Evolutionary conservation across 2,113 vertebrate species (phyloP), one percentile per base, ranked within the genome.

Genomic region (Maccullochella peelii): DNA sequence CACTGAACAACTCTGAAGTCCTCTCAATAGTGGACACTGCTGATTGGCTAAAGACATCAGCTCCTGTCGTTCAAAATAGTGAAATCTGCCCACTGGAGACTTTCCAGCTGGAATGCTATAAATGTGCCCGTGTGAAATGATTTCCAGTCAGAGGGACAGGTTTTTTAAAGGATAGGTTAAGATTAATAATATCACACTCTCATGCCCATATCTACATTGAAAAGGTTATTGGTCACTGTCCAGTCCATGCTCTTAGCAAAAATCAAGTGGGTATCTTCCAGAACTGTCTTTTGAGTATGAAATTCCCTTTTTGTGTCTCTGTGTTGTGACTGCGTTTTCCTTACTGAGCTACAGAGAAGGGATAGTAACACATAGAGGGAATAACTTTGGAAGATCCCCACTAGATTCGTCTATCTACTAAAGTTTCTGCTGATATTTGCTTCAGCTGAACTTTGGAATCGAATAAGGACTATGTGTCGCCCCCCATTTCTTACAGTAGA

Each of bases 41-140:
- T 57, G 79, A 73, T 20, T 61, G 54, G 68, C 15, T 73, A 30
- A 66, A 66, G 16, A 76, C 20, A 44, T 23, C 69, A 61, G n/a
- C 7, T 57, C 9, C n/a, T 72, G 11, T 27, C 49, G 23, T 78
- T 47, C 27, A 38, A 79, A 66, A 54, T 3, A 49, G 15, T 47
- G 20, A 76, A 73, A 84, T 40, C 47, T 75, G 16, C 7, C 33
- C 2, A 23, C 23, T 57, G 8, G 21, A 38, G 30, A 57, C 65
- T 42, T 79, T 73, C 15, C 38, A 57, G 27, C 38, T 73, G 25
- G 50, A 44, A 67, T 30, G 42, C 42, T 20, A 66, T 27, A 79
- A 63, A 66, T 80, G n/a, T 71, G 9, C 52, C 65, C 10, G 2
- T 72, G 47, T 71, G 61, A 25, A 82, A 23, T 44, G 38, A 49